A percentile compares a stretch with the other conserved stretches of the same genome.
phyloP scores from a whole-genome alignment of 2,113 vertebrate species.

The Osmerus mordax region DNA sequence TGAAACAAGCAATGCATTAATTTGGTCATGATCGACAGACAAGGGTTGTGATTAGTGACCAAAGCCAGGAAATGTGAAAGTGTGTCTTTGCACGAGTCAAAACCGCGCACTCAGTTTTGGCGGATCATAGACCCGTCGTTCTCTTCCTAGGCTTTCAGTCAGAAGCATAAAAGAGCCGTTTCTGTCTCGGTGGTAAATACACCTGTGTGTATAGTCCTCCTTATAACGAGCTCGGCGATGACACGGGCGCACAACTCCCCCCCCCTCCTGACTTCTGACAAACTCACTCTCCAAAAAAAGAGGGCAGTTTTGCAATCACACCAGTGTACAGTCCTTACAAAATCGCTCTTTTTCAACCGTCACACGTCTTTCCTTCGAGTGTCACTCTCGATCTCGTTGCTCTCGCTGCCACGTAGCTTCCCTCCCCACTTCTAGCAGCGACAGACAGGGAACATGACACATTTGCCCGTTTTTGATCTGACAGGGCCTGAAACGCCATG shows the following conservation, averaged over 20 bases:
- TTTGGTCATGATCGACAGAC: too few species aligned
- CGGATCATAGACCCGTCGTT: slow-evolving; percentile 36
- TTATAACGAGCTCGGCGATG: neutral
- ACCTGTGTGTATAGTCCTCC: slow-evolving; percentile 35
- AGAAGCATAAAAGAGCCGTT: slow-evolving; percentile 49
- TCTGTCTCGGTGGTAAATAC: slow-evolving; percentile 57
- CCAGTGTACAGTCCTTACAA: slow-evolving; percentile 39
- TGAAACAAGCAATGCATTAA: too few species aligned
- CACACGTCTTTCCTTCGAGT: slow-evolving; percentile 58
- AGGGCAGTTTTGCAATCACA: slow-evolving; percentile 62
- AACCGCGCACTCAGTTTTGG: slow-evolving; percentile 14
- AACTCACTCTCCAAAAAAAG: slow-evolving; percentile 32
- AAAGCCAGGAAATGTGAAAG: too few species aligned
- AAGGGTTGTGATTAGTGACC: too few species aligned
- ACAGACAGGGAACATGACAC: slow-evolving; percentile 64
- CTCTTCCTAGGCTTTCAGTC: slow-evolving; percentile 33
- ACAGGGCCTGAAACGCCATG: slow-evolving; percentile 57
- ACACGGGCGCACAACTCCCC: neutral
- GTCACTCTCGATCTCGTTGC: slow-evolving; percentile 54
- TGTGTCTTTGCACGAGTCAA: slow-evolving; percentile 21
- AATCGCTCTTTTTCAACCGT: slow-evolving; percentile 64
- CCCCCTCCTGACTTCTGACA: slow-evolving; percentile 55
- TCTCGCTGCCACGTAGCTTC: slow-evolving; percentile 48
- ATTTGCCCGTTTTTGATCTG: slow-evolving; percentile 50
- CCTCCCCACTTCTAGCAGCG: slow-evolving; percentile 58